Conservation (phyloP, 1,140 invertebrate genomes). For the Trachymyrmex cornetzi region DNA sequence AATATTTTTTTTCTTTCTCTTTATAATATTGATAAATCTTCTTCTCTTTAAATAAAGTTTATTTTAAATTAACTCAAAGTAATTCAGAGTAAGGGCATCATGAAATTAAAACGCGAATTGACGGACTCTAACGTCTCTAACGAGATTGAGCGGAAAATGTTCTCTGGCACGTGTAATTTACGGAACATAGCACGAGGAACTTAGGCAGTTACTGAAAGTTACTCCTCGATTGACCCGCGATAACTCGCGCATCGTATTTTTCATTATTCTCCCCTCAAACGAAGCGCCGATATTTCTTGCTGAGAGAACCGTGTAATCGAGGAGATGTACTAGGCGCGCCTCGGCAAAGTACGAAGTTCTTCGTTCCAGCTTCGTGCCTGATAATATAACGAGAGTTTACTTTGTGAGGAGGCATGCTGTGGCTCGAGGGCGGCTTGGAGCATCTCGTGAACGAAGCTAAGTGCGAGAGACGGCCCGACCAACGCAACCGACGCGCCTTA, state of each 20-base stretch:
- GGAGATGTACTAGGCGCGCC: constrained; percentile 38
- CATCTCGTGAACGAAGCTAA: constrained; percentile 42
- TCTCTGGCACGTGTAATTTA: constrained; percentile 14
- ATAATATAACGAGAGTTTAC: constrained; percentile 71
- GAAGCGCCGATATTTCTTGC: constrained; percentile 20
- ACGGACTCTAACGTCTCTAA: neutral
- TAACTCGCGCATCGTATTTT: constrained; percentile 52
- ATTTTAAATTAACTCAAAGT: neutral
- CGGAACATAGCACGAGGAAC: constrained; percentile 2
- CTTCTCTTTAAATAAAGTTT: constrained; percentile 3
- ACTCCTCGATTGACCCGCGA: constrained; percentile 30
- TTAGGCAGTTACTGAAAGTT: constrained; percentile 1
- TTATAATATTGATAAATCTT: neutral
- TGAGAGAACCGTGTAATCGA: constrained; percentile 42
- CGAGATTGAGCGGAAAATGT: neutral
- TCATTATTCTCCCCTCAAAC: constrained; percentile 51
- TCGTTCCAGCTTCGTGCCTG: constrained; percentile 56
- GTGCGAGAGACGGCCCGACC: constrained; percentile 27
- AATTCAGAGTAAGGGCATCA: neutral
- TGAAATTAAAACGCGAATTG: neutral
- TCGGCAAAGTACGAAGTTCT: constrained; percentile 67
- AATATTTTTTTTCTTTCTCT: neutral
- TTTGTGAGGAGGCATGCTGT: constrained; percentile 42
- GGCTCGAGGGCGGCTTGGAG: constrained; percentile 10
- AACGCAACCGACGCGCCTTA: constrained; percentile 62